phyloP scores from a whole-genome alignment of 2,113 vertebrate genomes.

The Notothenia coriiceps region DNA sequence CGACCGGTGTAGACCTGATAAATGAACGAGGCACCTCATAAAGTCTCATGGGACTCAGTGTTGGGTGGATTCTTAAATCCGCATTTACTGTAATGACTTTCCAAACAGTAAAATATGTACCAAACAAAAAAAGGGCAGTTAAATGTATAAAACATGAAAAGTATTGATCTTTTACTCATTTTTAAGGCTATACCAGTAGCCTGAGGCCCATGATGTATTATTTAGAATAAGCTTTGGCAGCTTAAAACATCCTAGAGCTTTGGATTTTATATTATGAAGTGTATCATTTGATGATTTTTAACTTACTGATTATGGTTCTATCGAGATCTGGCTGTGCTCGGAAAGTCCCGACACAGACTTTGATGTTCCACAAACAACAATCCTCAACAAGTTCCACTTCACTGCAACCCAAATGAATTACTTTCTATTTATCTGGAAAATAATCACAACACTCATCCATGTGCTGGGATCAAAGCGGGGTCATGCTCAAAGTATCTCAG shows the following conservation, averaged over 20 bases:
- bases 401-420: background rate
- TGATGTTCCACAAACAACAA: background rate
- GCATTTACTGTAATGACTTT: background rate
- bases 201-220: constrained; percentile 7
- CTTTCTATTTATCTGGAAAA: background rate
- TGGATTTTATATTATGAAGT: background rate
- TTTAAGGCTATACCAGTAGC: constrained; percentile 1
- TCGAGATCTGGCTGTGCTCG: background rate
- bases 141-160: constrained; percentile 4
- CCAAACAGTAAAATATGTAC: background rate
- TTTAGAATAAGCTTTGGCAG: background rate
- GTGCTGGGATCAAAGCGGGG: background rate
- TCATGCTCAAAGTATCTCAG: background rate
- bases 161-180: background rate
- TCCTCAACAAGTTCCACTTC: background rate
- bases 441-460: background rate
- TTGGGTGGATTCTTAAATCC: background rate
- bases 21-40: background rate
- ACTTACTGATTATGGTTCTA: background rate
- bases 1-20: background rate
- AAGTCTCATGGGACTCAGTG: background rate
- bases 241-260: background rate
- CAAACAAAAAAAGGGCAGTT: background rate
- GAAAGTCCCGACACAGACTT: background rate
- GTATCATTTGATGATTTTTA: background rate